Evolutionary conservation across 2,113 vertebrate species (phyloP), one percentile per base, ranked within the genome.

Genomic region (Arizona elegans): DNA sequence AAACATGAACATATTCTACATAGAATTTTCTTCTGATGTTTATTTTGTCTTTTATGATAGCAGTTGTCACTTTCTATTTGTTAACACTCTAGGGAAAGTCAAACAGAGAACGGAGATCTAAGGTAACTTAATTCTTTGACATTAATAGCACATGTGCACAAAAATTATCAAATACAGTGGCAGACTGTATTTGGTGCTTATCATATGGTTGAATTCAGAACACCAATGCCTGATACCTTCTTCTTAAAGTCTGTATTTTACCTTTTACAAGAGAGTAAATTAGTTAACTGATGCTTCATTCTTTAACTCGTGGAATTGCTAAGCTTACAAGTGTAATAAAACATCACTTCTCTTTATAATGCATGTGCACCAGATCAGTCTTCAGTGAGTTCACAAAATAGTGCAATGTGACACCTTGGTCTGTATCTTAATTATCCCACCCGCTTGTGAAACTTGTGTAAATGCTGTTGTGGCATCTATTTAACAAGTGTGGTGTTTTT

Each of bases 111-210:
- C 94, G 97, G 95, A 95, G 92, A 95, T 47, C 38, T 96, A 93
- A 97, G 97, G 97, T 97, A 98, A 97, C 29, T 58, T 93, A 96
- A 38, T 94, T 95, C 21, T 50, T 88, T 92, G 50, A 92, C 56
- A 81, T 94, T 95, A 96, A 97, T 92, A 38, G 47, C 96, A 96
- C 95, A 0, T 0, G 0, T 59, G 93, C 65, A 93, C 62, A 92
- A 94, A 91, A 65, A 26, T 96, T 94, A 92, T 65, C 62, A 29
- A 55, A 50, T 94, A 95, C 92, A 86, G 24, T 43, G 10, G 33
- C 87, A 88, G 90, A 21, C 29, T 91, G 93, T 85, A 70, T 75
- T 29, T 0, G 17, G 38, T 92, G 65, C 81, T 91, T 47, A 75
- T 88, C 24, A 47, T 1, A 3, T 21, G 38, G 2, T 52, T 58